Conservation (phyloP, 2,113 vertebrate species). For the Planiliza haematocheilus region DNA sequence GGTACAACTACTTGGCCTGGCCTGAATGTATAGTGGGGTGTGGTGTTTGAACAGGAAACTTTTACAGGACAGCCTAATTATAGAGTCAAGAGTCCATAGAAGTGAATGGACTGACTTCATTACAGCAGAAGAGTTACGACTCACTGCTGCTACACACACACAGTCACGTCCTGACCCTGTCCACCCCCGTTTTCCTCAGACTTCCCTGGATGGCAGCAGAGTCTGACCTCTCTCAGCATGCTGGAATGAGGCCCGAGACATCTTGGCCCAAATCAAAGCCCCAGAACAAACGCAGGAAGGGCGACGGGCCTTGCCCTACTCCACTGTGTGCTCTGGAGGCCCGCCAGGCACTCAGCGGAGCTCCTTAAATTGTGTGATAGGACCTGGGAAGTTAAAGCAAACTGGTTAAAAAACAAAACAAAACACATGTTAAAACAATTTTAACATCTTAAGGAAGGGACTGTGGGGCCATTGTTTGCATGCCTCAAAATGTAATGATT, state of each 20-base stretch:
- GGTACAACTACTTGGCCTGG: conserved; percentile 11
- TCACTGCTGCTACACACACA: conserved; percentile 11
- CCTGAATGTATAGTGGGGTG: conserved; percentile 31
- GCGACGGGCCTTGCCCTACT: conserved; percentile 70
- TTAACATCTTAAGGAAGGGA: conserved; percentile 3
- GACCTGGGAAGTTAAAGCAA: conserved; percentile 49
- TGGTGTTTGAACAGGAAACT: conserved; percentile 54
- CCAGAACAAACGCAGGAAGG: conserved; percentile 87
- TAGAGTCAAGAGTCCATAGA: conserved; percentile 57
- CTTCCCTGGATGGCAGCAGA: conserved; percentile 59
- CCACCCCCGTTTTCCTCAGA: conserved; percentile 57
- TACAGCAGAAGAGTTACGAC: conserved; percentile 11
- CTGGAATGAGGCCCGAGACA: conserved; percentile 81
- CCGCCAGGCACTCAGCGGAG: conserved; percentile 69
- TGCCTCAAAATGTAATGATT: not conserved
- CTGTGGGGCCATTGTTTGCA: conserved; percentile 8
- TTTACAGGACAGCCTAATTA: conserved; percentile 72
- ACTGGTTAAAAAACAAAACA: conserved; percentile 32
- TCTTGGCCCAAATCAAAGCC: conserved; percentile 85
- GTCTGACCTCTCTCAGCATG: conserved; percentile 75
- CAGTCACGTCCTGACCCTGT: conserved; percentile 45
- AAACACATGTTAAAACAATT: conserved; percentile 28
- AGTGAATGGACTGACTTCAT: conserved; percentile 39
- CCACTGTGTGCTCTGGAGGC: conserved; percentile 77
- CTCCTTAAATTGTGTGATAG: conserved; percentile 60